Conservation (phyloP, 2,113 vertebrate genomes). For the Puma concolor region DNA sequence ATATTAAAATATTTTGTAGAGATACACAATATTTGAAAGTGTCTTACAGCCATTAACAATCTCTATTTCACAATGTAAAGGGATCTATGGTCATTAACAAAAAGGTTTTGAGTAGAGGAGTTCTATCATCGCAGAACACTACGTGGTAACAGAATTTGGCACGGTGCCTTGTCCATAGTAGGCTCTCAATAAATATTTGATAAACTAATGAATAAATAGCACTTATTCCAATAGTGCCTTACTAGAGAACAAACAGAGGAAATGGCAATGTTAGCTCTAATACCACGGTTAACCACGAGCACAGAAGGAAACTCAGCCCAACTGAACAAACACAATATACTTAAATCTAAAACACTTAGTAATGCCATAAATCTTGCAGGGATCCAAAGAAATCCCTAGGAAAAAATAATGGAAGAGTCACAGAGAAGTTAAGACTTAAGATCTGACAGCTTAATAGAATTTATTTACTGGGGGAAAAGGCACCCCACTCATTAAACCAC, state of each 20-base stretch:
- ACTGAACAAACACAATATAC: not conserved
- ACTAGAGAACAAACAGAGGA: not conserved
- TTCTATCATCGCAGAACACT: not conserved
- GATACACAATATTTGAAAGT: not conserved
- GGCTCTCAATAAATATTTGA: slow-evolving; percentile 38
- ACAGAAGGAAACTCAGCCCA: not conserved
- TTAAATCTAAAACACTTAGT: not conserved
- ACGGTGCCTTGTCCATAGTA: not conserved
- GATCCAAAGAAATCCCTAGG: not conserved
- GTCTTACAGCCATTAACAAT: not conserved
- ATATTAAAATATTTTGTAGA: not conserved
- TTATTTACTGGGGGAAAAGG: not conserved
- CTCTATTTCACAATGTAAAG: not conserved
- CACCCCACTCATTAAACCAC: not conserved
- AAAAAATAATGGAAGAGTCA: not conserved
- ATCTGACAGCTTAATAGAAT: not conserved
- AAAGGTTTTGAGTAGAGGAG: not conserved
- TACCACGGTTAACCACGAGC: not conserved
- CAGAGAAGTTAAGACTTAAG: not conserved
- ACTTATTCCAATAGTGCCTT: not conserved
- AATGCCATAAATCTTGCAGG: not conserved
- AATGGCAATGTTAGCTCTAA: not conserved
- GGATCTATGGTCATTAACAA: not conserved
- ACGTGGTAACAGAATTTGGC: not conserved
- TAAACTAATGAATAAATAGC: not conserved